Percentiles rank a stretch among this genome's conserved stretches.
phyloP scores from a whole-genome alignment of 2,888 invertebrate species.

The Drosophila pegasa region DNA sequence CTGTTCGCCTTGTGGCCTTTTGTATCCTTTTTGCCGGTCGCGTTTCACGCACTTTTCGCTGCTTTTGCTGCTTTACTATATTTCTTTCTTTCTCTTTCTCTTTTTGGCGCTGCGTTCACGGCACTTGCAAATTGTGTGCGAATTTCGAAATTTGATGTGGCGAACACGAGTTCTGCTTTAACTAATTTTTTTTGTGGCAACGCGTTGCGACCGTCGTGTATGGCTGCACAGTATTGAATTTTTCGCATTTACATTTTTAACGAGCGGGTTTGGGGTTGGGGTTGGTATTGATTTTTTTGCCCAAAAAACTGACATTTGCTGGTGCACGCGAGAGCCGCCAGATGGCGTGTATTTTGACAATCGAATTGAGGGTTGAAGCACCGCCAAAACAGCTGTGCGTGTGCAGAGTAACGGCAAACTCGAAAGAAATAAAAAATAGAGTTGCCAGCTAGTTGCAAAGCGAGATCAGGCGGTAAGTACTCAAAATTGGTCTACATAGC shows the following conservation, averaged over 20 bases:
- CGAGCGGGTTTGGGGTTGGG: constrained; percentile 79
- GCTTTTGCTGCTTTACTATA: constrained; percentile 13
- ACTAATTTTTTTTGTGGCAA: constrained; percentile 40
- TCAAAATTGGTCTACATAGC: no score
- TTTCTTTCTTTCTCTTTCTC: constrained; percentile 11
- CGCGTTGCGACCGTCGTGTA: constrained; percentile 72
- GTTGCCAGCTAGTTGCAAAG: constrained; percentile 6
- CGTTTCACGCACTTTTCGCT: constrained; percentile 50
- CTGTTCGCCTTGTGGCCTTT: constrained; percentile 20
- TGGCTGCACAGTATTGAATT: constrained; percentile 83
- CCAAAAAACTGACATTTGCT: constrained; percentile 61
- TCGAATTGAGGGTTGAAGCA: constrained; percentile 49
- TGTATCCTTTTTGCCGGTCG: constrained; percentile 42
- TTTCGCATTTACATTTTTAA: constrained; percentile 83
- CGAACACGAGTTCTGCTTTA: constrained; percentile 31
- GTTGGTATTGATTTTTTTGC: constrained; percentile 84
- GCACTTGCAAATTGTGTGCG: constrained; percentile 7
- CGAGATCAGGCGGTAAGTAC: no score
- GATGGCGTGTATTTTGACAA: constrained; percentile 58
- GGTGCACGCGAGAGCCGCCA: constrained; percentile 37
- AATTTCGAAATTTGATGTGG: constrained; percentile 30
- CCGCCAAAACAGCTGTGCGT: constrained; percentile 53
- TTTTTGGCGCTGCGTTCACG: constrained; percentile 59
- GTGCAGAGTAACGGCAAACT: constrained; percentile 34
- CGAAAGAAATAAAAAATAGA: constrained; percentile 9